Percentiles rank a stretch among this genome's conserved stretches.
phyloP scores from a whole-genome alignment of 2,888 invertebrate genomes.

The Melanchra persicariae region DNA sequence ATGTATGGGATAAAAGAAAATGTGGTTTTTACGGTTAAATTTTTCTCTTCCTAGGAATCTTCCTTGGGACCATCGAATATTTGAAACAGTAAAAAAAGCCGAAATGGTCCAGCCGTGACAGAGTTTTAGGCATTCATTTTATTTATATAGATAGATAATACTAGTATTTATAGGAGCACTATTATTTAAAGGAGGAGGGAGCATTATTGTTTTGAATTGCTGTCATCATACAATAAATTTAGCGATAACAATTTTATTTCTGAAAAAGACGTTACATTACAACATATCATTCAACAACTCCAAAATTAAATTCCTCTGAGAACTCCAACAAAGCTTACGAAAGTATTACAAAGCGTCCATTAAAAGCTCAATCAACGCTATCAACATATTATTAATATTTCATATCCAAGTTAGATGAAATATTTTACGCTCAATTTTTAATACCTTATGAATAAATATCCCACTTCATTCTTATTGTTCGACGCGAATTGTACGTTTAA shows the following conservation, averaged over 20 bases:
- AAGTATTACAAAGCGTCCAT: slow-evolving; percentile 23
- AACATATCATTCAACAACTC: too few species aligned
- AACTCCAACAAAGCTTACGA: slow-evolving; percentile 7
- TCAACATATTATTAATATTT: slow-evolving; percentile 58
- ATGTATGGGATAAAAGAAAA: too few species aligned
- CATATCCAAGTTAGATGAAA: slow-evolving; percentile 54
- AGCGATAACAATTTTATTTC: neutral
- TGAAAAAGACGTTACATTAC: neutral
- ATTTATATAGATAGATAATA: too few species aligned
- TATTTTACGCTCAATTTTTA: slow-evolving; percentile 37
- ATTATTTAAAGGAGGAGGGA: neutral
- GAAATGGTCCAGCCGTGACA: too few species aligned
- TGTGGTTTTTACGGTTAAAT: too few species aligned
- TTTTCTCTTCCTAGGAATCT: too few species aligned
- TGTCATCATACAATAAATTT: neutral
- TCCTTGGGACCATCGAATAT: too few species aligned
- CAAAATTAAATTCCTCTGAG: too few species aligned
- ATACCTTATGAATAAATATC: slow-evolving; percentile 47
- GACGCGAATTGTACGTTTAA: slow-evolving; percentile 26
- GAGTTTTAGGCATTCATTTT: too few species aligned
- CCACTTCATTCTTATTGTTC: slow-evolving; percentile 47
- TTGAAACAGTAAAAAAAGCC: too few species aligned
- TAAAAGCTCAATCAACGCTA: slow-evolving; percentile 46
- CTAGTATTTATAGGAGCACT: neutral
- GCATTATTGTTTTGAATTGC: neutral